Evolutionary conservation across 2,113 vertebrate species (phyloP).

Genomic region (Pterocles gutturalis): DNA sequence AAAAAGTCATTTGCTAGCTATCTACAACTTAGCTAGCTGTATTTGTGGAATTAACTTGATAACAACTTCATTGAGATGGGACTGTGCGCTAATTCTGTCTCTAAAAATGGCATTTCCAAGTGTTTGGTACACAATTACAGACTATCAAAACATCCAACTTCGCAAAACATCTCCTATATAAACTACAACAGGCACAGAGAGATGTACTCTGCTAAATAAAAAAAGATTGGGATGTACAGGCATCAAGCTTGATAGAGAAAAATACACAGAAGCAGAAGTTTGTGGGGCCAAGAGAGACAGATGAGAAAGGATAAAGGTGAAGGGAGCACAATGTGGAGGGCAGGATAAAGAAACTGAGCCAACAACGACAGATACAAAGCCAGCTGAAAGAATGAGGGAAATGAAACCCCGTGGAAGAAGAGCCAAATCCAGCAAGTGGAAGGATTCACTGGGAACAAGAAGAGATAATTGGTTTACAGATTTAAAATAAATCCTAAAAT

Average conservation of each 20-base stretch:
- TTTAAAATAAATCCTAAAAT: conserved; percentile 26
- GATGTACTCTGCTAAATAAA: background rate
- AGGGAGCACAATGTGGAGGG: background rate
- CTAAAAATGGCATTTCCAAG: background rate
- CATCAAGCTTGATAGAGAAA: background rate
- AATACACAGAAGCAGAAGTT: background rate
- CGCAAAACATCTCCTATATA: background rate
- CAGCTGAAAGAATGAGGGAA: background rate
- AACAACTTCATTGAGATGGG: background rate
- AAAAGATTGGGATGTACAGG: background rate
- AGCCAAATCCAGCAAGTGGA: background rate
- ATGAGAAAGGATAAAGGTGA: background rate
- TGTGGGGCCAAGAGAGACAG: background rate
- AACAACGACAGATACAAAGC: background rate
- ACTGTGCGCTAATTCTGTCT: background rate
- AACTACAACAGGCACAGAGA: background rate
- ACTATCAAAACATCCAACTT: background rate
- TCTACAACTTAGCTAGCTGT: background rate
- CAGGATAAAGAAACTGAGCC: background rate
- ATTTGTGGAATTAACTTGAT: background rate
- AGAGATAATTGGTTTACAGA: background rate
- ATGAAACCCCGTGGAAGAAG: background rate
- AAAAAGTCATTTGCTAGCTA: background rate
- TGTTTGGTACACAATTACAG: background rate
- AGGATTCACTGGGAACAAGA: background rate